Evolutionary conservation across 2,888 invertebrate species (phyloP), one percentile per base, ranked within the genome.

Genomic region (Eilema sororculum): DNA sequence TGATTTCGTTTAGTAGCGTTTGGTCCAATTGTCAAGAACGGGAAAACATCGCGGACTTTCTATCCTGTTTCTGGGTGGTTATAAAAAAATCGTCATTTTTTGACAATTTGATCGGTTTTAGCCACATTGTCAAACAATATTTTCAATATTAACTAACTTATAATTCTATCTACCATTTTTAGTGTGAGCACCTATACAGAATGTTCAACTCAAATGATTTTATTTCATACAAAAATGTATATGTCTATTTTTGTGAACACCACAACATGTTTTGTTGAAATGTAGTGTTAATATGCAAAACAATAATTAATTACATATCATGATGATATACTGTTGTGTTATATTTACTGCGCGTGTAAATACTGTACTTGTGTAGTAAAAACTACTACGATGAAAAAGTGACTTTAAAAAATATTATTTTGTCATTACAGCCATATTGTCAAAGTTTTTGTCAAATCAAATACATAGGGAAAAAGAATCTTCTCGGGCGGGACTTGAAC

Each of bases 281-380:
- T 59, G 67, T 74, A 68, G 61, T 65, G 28, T 66, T 66, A 25
- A 69, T 67, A 72, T 74, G 73, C 69, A 69, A 74, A 73, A 85
- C 84, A 83, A 85, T 84, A 85, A 84, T 81, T 78, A 75, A 72
- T 74, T 24, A 84, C 84, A 84, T 84, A 84, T 84, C 84, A 84
- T 46, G 5, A 41, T 67, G 71, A 72, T 81, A 82, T 80, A 80
- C 76, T 78, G 77, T 74, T 80, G 76, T 72, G 60, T 68, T 67
- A 24, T 25, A 58, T 25, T 9, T 37, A 65, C 65, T 65, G 65
- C 33, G 56, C 28, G 22, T 66, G 28, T 61, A 52, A 65, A 61
- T 20, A 1, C 41, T 65, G 13, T 30, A 24, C n/a, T 13, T 25
- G 20, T 37, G 33, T 12, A 37, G 33, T 37, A 37, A 1, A 37